Percentiles rank a stretch among this genome's conserved stretches.
Evolutionary conservation across 1,140 invertebrate genomes (phyloP).

Genomic region (Anthonomus grandis): DNA sequence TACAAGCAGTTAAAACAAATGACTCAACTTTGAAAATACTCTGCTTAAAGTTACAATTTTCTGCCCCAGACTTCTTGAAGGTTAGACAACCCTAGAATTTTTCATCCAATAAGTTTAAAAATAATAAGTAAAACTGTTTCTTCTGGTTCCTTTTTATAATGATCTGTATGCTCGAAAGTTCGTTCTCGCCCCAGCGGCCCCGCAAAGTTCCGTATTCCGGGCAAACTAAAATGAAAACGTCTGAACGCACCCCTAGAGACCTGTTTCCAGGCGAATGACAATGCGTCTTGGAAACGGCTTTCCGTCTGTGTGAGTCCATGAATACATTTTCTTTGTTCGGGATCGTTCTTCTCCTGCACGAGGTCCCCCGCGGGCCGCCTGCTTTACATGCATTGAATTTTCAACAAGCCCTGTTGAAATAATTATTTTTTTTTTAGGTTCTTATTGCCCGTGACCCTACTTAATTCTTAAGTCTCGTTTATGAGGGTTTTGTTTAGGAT

Average conservation of each 20-base stretch:
- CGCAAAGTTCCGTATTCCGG: constrained; percentile 32
- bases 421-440: constrained; percentile 12
- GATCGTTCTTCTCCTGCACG: constrained; percentile 28
- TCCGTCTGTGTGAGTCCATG: constrained; percentile 43
- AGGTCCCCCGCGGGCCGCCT: constrained; percentile 24
- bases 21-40: too few relatives aligned
- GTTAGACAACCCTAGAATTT: too few relatives aligned
- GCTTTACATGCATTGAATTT: constrained; percentile 47
- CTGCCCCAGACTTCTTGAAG: too few relatives aligned
- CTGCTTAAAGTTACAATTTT: too few relatives aligned
- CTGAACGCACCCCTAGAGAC: constrained; percentile 41
- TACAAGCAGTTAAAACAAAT: too few relatives aligned
- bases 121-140: too few relatives aligned
- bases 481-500: too few relatives aligned
- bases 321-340: constrained; percentile 44
- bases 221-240: constrained; percentile 47
- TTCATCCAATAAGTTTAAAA: too few relatives aligned
- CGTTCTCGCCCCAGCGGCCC: constrained; percentile 9
- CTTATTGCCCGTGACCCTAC: too few relatives aligned
- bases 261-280: constrained; percentile 40
- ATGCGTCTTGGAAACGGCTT: constrained; percentile 47
- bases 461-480: too few relatives aligned
- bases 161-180: constrained; percentile 8
- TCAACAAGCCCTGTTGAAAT: constrained; percentile 26
- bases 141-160: constrained; percentile 2